These are phyloP conservation scores for Menura novaehollandiae DNA, from an alignment of 2,113 vertebrate genomes.

Conservation along the genomic window DNA sequence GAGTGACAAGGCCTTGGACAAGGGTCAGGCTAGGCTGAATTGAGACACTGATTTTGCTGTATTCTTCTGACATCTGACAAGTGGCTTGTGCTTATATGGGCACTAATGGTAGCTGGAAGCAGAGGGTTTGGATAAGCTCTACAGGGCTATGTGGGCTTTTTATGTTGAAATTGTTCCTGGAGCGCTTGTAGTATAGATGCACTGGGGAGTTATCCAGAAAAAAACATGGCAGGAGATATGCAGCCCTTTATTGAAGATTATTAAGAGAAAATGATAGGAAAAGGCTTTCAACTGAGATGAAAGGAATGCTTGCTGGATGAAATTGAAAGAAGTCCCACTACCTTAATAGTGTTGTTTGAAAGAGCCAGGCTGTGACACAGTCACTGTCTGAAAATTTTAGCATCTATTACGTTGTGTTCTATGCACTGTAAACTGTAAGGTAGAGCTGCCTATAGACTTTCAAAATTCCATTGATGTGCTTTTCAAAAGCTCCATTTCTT, in stretches of 20 bases:
- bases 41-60: background rate
- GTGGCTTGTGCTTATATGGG: background rate
- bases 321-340: background rate
- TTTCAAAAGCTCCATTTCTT: background rate
- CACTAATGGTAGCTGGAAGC: background rate
- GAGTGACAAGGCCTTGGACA: background rate
- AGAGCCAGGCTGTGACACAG: background rate
- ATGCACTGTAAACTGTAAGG: background rate
- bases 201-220: background rate
- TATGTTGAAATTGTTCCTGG: background rate
- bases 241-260: background rate
- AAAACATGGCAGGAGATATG: background rate
- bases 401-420: background rate
- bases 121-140: background rate
- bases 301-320: background rate
- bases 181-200: background rate
- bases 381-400: background rate
- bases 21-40: background rate
- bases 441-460: background rate
- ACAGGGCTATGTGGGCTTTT: background rate
- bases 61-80: background rate
- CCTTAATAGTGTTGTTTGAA: background rate
- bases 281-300: slow-evolving; percentile 15
- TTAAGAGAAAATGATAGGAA: background rate
- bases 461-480: background rate